Evolutionary conservation across 2,888 invertebrate species (phyloP).

Genomic region (Plagodis dolabraria): DNA sequence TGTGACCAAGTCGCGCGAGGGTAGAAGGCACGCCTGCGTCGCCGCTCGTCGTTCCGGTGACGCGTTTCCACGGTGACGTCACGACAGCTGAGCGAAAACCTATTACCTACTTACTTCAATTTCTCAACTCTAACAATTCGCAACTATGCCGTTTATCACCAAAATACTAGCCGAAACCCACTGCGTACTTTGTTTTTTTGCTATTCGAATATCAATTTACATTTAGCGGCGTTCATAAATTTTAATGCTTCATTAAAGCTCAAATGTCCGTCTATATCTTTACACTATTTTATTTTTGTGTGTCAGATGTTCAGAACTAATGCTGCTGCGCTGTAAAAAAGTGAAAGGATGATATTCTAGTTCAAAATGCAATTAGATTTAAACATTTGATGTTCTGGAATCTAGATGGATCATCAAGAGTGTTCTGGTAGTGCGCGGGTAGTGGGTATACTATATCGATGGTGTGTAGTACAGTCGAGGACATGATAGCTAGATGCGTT

Average conservation of each 20-base stretch:
- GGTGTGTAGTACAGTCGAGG: slow-evolving; percentile 10
- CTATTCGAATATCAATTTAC: slow-evolving; percentile 28
- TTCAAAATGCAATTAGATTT: slow-evolving; percentile 13
- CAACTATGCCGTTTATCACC: background rate
- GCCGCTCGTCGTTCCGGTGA: slow-evolving; percentile 33
- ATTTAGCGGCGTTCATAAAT: slow-evolving; percentile 25
- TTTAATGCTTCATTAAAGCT: slow-evolving; percentile 23
- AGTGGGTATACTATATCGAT: slow-evolving; percentile 5
- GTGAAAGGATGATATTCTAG: slow-evolving; percentile 58
- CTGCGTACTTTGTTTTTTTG: slow-evolving; percentile 15
- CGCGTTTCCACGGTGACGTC: slow-evolving; percentile 67
- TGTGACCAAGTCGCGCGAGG: slow-evolving; percentile 45
- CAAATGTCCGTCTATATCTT: slow-evolving; percentile 19
- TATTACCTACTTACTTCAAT: slow-evolving; percentile 54
- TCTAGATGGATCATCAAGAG: too few species aligned
- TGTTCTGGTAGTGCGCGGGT: background rate
- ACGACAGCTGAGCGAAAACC: slow-evolving; percentile 53
- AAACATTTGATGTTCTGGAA: slow-evolving; percentile 3
- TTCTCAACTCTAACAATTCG: slow-evolving; percentile 1
- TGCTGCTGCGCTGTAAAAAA: slow-evolving; percentile 47
- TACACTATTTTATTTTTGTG: slow-evolving; percentile 20
- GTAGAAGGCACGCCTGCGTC: slow-evolving; percentile 36
- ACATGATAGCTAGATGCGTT: slow-evolving; percentile 13
- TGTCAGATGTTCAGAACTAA: slow-evolving; percentile 25
- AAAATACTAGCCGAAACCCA: slow-evolving; percentile 14